phyloP scores from a whole-genome alignment of 2,113 vertebrate species.

The Proteles cristata region DNA sequence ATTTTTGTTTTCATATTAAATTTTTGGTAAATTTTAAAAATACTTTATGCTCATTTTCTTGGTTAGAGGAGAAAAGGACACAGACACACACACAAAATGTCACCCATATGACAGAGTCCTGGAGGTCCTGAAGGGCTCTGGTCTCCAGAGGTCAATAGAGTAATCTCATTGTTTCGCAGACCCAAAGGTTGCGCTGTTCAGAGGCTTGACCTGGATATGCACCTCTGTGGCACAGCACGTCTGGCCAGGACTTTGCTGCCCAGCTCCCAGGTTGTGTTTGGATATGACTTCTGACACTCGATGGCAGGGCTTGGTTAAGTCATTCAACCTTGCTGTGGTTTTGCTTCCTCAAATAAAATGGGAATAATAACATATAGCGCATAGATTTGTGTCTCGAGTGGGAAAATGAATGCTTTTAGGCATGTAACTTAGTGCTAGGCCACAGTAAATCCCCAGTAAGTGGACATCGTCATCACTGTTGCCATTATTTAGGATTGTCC shows the following conservation, averaged over 20 bases:
- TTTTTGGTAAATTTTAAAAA: neutral
- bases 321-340: neutral
- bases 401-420: neutral
- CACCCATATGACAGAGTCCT: neutral
- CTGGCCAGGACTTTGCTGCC: neutral
- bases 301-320: neutral
- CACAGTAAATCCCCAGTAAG: neutral
- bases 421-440: neutral
- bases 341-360: neutral
- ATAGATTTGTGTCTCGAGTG: neutral
- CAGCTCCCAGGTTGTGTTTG: neutral
- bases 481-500: neutral
- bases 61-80: neutral
- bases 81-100: neutral
- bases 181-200: neutral
- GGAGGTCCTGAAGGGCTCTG: neutral
- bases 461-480: neutral
- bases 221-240: neutral
- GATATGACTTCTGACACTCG: neutral
- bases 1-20: conserved; percentile 7
- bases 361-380: neutral
- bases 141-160: neutral
- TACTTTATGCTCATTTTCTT: neutral
- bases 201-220: no score
- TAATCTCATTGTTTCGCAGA: neutral